Evolutionary conservation across 2,888 invertebrate genomes (phyloP), one percentile per base, ranked within the genome.

Genomic region (Sminthurinus aureus): DNA sequence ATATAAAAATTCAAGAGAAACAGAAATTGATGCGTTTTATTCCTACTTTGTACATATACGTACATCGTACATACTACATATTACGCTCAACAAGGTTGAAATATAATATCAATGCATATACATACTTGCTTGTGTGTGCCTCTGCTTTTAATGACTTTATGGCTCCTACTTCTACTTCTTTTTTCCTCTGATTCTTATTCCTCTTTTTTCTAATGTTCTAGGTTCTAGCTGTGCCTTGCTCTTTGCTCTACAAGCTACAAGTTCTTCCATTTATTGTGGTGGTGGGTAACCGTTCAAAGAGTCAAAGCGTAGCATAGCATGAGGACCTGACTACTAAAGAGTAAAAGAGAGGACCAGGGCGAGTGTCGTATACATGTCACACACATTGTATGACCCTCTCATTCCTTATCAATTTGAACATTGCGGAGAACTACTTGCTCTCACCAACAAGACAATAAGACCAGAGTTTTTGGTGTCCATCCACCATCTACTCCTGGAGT

Each of bases 351-450:
- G 66, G 15, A 66, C 20, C 66, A 75, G 26, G 15, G 51, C 74
- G 38, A 58, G 66, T 75, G 82, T 84, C 84, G 82, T 84, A 84
- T 84, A 84, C 79, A 84, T 84, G 84, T 84, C 84, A 82, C 66
- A 66, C 82, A 13, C 58, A 15, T 81, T 81, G 82, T 82, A 84
- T 84, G 82, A 82, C 73, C 78, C 78, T 78, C 84, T 52, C 74
- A 50, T 64, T 26, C 75, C 83, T 83, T 83, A 83, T 83, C 83
- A 83, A 78, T 80, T 52, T 51, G 38, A 69, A 66, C 50, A 6
- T 69, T 69, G 79, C 79, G n/a, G 50, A 82, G 58, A 66, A 81
- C 75, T 75, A 75, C 81, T 83, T 73, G 83, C 73, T 79, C 83
- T 71, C 80, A 71, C 80, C 71, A 80, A 80, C 80, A 80, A 38